These are phyloP conservation scores for Oceanites oceanicus DNA, from an alignment of 2,113 vertebrate species.

Conservation along the genomic window DNA sequence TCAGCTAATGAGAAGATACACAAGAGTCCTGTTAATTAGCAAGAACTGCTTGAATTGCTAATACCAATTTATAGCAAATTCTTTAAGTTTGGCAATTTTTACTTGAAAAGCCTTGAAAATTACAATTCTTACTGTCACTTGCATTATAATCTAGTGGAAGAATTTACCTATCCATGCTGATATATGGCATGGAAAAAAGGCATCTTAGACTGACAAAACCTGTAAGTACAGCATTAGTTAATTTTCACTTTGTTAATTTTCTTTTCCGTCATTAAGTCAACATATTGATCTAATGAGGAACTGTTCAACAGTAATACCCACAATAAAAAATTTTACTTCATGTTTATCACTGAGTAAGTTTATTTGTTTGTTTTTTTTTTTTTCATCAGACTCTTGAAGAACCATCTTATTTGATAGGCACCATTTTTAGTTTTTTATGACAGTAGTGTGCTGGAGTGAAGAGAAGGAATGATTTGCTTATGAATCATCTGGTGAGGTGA, in stretches of 20 bases:
- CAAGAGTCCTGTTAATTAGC: conserved; percentile 16
- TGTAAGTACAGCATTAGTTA: background rate
- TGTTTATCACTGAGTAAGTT: background rate
- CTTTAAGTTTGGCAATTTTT: background rate
- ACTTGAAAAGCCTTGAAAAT: background rate
- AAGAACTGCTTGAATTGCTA: conserved; percentile 29
- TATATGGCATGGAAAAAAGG: background rate
- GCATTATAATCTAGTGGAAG: background rate
- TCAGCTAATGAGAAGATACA: background rate
- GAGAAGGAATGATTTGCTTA: conserved; percentile 9
- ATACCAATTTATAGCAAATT: background rate
- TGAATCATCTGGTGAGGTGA: background rate
- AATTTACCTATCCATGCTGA: background rate
- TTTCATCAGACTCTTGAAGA: background rate
- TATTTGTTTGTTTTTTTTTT: background rate
- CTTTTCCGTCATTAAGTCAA: background rate
- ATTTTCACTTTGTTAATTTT: background rate
- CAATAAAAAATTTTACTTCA: background rate
- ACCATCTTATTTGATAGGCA: conserved; percentile 20
- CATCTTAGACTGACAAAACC: background rate
- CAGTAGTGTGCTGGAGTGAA: background rate
- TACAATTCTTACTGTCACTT: background rate
- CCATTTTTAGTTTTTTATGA: conserved; percentile 33
- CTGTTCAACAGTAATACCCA: background rate
- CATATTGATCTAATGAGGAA: background rate